Evolutionary conservation across 2,888 invertebrate species (phyloP), one percentile per base, ranked within the genome.

Genomic region (Patella ulyssiponensis): DNA sequence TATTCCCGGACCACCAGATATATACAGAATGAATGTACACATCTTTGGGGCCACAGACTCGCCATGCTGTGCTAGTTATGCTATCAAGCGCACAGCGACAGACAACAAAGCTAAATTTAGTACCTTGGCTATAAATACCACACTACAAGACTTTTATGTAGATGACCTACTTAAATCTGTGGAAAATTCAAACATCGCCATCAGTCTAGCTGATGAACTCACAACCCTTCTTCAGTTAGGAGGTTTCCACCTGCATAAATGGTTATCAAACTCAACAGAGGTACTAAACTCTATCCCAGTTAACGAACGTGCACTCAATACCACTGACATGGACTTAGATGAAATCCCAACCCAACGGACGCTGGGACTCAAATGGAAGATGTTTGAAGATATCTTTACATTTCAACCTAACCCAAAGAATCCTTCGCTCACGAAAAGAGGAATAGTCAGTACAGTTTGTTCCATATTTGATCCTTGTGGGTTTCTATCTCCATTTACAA

Each of bases 21-120:
- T n/a, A n/a, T n/a, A n/a, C n/a, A n/a, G n/a, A n/a, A n/a, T n/a
- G n/a, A n/a, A n/a, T n/a, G n/a, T n/a, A n/a, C n/a, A n/a, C n/a
- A n/a, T n/a, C n/a, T n/a, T n/a, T n/a, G n/a, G n/a, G n/a, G n/a
- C n/a, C n/a, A n/a, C n/a, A n/a, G n/a, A n/a, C n/a, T n/a, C n/a
- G n/a, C 70, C 70, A 69, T 14, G 23, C 23, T 69, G 70, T 69
- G 70, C 70, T 20, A 69, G n/a, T 69, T 69, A 69, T 27, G 70
- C 70, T 69, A 14, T 69, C 70, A 69, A 20, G n/a, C 20, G 70
- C 20, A 69, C 70, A 69, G 70, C 70, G 14, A 20, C 12, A 14
- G 70, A 69, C 33, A 14, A 69, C n/a, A 20, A 14, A 69, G 14
- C 12, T 69, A 14, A 23, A 69, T 69, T 23, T 27, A 69, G 70